Conservation (phyloP, 2,113 vertebrate species). For the Rana temporaria region DNA sequence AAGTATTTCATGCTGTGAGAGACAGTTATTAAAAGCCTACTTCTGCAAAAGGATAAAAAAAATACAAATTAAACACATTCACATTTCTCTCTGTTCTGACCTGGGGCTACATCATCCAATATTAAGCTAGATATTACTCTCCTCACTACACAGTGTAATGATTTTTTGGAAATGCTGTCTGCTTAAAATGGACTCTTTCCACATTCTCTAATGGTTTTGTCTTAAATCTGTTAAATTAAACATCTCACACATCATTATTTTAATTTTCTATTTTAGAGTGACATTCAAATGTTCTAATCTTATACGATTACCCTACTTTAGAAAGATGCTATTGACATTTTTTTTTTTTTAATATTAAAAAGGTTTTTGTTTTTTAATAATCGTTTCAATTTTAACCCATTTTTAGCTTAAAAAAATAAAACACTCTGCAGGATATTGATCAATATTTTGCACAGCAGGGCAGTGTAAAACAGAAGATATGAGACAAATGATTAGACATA, state of each 20-base stretch:
- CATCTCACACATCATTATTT: conserved; percentile 6
- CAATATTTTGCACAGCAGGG: no score
- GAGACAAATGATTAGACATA: no score
- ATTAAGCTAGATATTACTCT: conserved; percentile 48
- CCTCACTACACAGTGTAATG: conserved; percentile 48
- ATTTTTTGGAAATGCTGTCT: conserved; percentile 58
- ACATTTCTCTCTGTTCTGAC: conserved; percentile 52
- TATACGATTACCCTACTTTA: no score
- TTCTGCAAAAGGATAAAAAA: conserved; percentile 60
- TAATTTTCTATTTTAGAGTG: conserved; percentile 11
- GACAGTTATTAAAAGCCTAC: conserved; percentile 61
- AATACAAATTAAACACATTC: conserved; percentile 58
- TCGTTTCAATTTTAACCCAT: no score
- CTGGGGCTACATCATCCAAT: conserved; percentile 43
- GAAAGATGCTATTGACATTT: no score
- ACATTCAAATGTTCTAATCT: background rate
- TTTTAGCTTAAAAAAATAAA: no score
- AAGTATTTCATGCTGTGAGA: conserved; percentile 72
- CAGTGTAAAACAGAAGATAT: no score
- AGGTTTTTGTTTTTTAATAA: no score
- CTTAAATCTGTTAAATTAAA: conserved; percentile 23
- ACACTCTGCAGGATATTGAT: no score
- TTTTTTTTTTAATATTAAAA: no score
- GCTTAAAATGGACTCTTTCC: conserved; percentile 54
- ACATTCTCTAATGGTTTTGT: conserved; percentile 45